phyloP scores from a whole-genome alignment of 2,888 invertebrate species.

The Agonopterix heracliana region DNA sequence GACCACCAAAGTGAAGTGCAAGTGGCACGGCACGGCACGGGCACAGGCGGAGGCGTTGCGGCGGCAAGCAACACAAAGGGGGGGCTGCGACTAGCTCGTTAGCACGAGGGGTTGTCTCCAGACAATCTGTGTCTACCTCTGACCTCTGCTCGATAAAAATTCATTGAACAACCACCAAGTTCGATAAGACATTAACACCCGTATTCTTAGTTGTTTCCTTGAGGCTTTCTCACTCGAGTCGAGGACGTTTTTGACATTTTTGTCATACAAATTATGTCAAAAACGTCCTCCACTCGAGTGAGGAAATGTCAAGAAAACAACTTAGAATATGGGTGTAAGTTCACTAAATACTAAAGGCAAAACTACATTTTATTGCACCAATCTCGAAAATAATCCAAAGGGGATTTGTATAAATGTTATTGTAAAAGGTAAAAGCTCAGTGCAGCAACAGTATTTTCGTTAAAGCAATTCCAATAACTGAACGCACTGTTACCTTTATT shows the following conservation, averaged over 20 bases:
- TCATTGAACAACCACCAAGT: constrained; percentile 21
- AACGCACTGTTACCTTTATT: constrained; percentile 62
- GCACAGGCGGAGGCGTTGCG: constrained; percentile 2
- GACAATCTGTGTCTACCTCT: constrained; percentile 24
- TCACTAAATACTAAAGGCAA: neutral
- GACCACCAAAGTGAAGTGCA: constrained; percentile 5
- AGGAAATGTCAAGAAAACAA: too few relatives aligned
- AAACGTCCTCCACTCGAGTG: too few relatives aligned
- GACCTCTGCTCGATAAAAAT: constrained; percentile 22
- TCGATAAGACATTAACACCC: constrained; percentile 1
- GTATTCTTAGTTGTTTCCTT: too few relatives aligned
- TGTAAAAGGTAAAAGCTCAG: constrained; percentile 28
- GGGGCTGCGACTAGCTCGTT: constrained; percentile 39
- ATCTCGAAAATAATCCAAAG: constrained; percentile 2
- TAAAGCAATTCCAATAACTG: constrained; percentile 57
- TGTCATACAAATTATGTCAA: too few relatives aligned
- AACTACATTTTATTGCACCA: neutral
- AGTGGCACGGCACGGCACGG: neutral
- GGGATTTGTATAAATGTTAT: constrained; percentile 1
- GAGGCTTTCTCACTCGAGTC: too few relatives aligned
- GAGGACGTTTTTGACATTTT: too few relatives aligned
- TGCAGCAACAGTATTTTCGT: constrained; percentile 45
- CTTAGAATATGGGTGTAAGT: neutral
- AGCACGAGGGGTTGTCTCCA: constrained; percentile 25
- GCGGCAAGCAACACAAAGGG: constrained; percentile 26